A percentile compares a stretch with the other conserved stretches of the same genome.
Evolutionary conservation across 2,113 vertebrate species (phyloP).

Genomic region (Thinocorus orbignyianus): DNA sequence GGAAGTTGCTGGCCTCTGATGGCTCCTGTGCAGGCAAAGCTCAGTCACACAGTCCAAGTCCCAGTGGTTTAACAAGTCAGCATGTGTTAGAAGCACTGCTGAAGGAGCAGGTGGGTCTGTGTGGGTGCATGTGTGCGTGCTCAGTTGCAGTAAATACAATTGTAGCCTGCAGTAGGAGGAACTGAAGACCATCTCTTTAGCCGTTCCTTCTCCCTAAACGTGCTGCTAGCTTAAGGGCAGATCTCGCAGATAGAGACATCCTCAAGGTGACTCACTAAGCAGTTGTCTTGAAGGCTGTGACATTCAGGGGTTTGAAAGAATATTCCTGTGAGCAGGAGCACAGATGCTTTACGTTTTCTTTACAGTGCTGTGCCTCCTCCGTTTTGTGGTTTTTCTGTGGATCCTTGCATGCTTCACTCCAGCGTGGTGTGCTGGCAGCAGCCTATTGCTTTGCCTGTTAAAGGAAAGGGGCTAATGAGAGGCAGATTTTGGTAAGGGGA

Average conservation of each 20-base stretch:
- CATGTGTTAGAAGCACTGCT: background rate
- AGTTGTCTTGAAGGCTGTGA: background rate
- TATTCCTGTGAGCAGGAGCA: background rate
- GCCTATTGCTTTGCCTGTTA: background rate
- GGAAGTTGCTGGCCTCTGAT: background rate
- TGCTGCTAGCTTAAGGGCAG: background rate
- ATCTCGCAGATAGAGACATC: background rate
- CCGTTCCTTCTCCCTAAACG: background rate
- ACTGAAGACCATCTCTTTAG: background rate
- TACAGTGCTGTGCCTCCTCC: background rate
- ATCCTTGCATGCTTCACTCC: background rate
- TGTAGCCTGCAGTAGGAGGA: background rate
- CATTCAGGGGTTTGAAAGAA: background rate
- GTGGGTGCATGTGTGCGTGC: accelerated
- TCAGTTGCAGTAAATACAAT: background rate
- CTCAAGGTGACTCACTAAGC: background rate
- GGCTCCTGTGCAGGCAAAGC: background rate
- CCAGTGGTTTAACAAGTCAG: background rate
- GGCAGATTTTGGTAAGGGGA: background rate
- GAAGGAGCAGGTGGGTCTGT: background rate
- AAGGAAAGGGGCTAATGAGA: background rate
- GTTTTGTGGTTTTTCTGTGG: background rate
- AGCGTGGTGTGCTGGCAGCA: background rate
- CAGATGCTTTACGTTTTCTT: background rate
- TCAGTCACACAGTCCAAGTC: accelerated